Evolutionary conservation across 92 coral and sea anemone genomes (phyloP).

Genomic region (Meandrina meandrites): DNA sequence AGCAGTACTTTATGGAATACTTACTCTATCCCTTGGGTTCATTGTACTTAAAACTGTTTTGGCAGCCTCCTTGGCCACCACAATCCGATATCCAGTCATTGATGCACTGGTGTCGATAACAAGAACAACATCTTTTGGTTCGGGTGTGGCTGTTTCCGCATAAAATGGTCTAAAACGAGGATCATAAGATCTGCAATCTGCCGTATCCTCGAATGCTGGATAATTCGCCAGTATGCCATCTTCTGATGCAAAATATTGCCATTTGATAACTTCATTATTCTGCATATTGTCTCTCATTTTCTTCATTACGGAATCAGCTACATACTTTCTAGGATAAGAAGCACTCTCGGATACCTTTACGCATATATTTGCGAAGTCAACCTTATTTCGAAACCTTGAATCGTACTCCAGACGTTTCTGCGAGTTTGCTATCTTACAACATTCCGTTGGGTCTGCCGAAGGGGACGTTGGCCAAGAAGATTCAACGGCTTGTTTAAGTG

Average conservation of each 20-base stretch:
- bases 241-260: no score
- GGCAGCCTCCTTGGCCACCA: no score
- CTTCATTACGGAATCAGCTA: constrained; percentile 29
- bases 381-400: constrained; percentile 61
- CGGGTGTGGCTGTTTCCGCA: constrained; percentile 57
- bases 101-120: constrained; percentile 72
- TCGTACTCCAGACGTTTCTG: constrained; percentile 31
- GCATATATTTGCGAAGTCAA: constrained; percentile 38
- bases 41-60: no score
- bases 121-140: constrained; percentile 67
- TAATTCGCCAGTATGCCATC: no score
- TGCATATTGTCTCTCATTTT: constrained; percentile 34
- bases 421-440: constrained; percentile 43
- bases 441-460: no score
- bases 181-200: no score
- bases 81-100: constrained; percentile 35
- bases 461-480: constrained; percentile 35
- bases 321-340: constrained; percentile 21
- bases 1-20: no score
- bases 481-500: constrained; percentile 49
- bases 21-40: no score
- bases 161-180: no score
- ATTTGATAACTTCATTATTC: no score
- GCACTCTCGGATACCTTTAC: constrained; percentile 33
- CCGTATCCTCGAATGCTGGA: no score